Conservation (phyloP, 2,888 invertebrate genomes). For the Ectropis crepuscularia region DNA sequence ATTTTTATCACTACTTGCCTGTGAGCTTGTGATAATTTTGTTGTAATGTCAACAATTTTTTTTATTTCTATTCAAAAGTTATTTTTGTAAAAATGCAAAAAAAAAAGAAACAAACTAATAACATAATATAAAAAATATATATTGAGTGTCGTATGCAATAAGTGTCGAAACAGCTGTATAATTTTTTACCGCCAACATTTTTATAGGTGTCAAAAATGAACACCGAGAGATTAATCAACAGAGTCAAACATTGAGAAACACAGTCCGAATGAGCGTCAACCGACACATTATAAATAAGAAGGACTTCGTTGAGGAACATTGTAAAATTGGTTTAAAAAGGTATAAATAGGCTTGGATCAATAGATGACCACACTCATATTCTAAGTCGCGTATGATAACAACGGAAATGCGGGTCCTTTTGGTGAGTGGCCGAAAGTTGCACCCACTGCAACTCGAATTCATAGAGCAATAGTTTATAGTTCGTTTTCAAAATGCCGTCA, state of each 20-base stretch:
- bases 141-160: neutral
- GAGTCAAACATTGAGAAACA: constrained; percentile 70
- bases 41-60: no score
- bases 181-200: constrained; percentile 1
- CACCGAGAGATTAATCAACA: constrained; percentile 34
- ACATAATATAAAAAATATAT: no score
- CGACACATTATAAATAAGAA: constrained; percentile 71
- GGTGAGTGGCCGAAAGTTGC: constrained; percentile 58
- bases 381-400: constrained; percentile 64
- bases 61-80: no score
- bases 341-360: constrained; percentile 76
- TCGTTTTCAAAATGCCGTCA: constrained; percentile 2
- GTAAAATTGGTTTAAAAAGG: constrained; percentile 74
- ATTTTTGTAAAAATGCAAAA: no score
- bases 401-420: constrained; percentile 73
- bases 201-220: constrained; percentile 17
- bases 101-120: no score
- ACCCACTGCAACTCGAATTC: constrained; percentile 8
- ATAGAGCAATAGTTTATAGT: constrained; percentile 4
- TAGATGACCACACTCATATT: constrained; percentile 71
- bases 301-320: constrained; percentile 67
- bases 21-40: no score
- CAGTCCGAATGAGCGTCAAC: constrained; percentile 65
- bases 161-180: neutral
- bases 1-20: no score